Base-by-base conservation (phyloP, 2,113 vertebrate species). In the Sisor rabdophorus region DNA sequence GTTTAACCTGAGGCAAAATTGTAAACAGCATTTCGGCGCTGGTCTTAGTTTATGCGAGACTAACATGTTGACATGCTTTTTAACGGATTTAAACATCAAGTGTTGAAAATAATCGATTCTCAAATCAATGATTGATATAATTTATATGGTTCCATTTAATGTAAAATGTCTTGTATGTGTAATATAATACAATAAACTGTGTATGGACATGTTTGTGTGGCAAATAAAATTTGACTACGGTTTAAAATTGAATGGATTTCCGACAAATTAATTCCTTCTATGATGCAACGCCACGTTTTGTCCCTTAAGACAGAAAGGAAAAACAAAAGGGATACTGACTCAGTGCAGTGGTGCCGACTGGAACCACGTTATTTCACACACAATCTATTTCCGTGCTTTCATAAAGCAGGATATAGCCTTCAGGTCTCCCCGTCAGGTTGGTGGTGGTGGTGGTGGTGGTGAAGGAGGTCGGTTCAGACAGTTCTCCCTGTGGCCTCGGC, bases 321-420 rank as follows among this genome's bases (percentile, higher is more conserved):
- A 8, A 44, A 44, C 24, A 44, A 40, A 44, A 56, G 3, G 15
- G 32, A 56, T n/a, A 17, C 32, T 11, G 32, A n/a, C 13, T 44
- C n/a, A 58, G 2, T 44, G n/a, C 19, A 2, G 53, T 13, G n/a
- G 20, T 24, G 20, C 20, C 12, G 12, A 40, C 50, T 24, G 28
- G 44, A 56, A 56, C 59, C 75, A 67, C 44, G 15, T 44, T 73
- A 68, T 76, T 77, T 71, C 30, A 63, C n/a, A 13, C 32, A 55
- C 28, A 65, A 28, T 59, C 36, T 26, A 50, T 74, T 81, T 85
- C 79, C 83, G 75, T 71, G 79, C 83, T 85, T 85, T 83, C 81
- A 85, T 79, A 81, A 77, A 75, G n/a, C 81, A 81, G 81, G 81
- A 85, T 81, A 55, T 79, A 63, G 74, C 70, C 70, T n/a, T 54